Evolutionary conservation across 2,888 invertebrate genomes (phyloP).

Genomic region (Sarcophaga carnaria): DNA sequence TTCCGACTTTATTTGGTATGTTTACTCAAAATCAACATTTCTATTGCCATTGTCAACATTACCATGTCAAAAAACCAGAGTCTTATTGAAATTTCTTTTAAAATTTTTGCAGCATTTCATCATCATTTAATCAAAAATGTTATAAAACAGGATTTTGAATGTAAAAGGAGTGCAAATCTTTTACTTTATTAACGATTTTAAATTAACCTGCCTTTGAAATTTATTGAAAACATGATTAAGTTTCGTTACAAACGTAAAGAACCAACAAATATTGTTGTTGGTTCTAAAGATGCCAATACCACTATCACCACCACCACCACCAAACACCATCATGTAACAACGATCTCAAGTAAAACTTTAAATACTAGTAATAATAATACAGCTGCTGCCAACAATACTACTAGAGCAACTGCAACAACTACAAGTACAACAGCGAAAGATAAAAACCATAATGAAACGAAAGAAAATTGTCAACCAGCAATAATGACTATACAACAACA

Average conservation of each 20-base stretch:
- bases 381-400: no score
- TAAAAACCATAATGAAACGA: slow-evolving; percentile 57
- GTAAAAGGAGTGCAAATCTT: background rate
- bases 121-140: slow-evolving; percentile 35
- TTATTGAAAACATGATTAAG: slow-evolving; percentile 83
- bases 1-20: background rate
- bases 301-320: background rate
- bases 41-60: no score
- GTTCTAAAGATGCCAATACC: slow-evolving; percentile 46
- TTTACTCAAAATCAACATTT: background rate
- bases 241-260: slow-evolving; percentile 87
- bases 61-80: no score
- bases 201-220: slow-evolving; percentile 61
- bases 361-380: slow-evolving; percentile 46
- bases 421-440: slow-evolving; percentile 37
- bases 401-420: slow-evolving; percentile 5
- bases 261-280: slow-evolving; percentile 77
- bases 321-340: slow-evolving; percentile 29
- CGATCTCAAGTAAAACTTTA: slow-evolving; percentile 51
- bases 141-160: slow-evolving; percentile 6
- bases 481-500: background rate
- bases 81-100: background rate
- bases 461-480: slow-evolving; percentile 66
- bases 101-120: slow-evolving; percentile 35
- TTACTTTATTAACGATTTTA: background rate